Evolutionary conservation across 2,797 vertebrate species (phyloP), one percentile per base, ranked within the genome.

Genomic region (Crypturellus tataupa): DNA sequence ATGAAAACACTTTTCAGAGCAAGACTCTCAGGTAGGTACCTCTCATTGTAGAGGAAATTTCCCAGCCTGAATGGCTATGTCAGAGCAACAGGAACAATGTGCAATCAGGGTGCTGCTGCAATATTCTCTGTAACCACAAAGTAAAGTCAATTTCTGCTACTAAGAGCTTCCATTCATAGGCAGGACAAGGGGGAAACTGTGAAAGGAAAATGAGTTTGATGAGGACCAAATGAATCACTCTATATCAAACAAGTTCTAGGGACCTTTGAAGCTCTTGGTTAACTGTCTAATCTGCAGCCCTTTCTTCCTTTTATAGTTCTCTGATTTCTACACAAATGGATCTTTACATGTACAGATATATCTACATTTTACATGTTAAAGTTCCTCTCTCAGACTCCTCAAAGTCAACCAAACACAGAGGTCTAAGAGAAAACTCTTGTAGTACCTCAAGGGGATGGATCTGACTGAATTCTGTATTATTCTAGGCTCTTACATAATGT

Each of bases 141-240:
- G 4, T 5, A 44, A 44, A 63, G n/a, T 15, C n/a, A 58, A 24
- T 0, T 0, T 25, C 19, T 44, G 3, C 21, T 62, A 42, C 40
- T 35, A 20, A 35, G 14, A 25, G 19, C 35, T 9, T 37, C 37
- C 2, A 0, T 56, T 27, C 33, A 40, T 4, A 15, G 37, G 16
- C 5, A 59, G 33, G 33, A 19, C 3, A 6, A 29, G 31, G 12
- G 10, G 53, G 6, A 56, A 37, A 4, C 46, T 59, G n/a, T 24
- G 10, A 24, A 55, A 72, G 21, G 51, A 29, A 78, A 86, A 62
- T 25, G 37, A 73, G 21, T 19, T 12, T 77, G 29, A 39, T 19
- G 37, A 40, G 39, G 40, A 46, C 27, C 12, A 51, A 13, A 3
- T 39, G 39, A 81, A 40, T 58, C 37, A 63, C 12, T 3, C 6